Evolutionary conservation across 1,140 invertebrate species (phyloP).

Genomic region (Papilio polytes): DNA sequence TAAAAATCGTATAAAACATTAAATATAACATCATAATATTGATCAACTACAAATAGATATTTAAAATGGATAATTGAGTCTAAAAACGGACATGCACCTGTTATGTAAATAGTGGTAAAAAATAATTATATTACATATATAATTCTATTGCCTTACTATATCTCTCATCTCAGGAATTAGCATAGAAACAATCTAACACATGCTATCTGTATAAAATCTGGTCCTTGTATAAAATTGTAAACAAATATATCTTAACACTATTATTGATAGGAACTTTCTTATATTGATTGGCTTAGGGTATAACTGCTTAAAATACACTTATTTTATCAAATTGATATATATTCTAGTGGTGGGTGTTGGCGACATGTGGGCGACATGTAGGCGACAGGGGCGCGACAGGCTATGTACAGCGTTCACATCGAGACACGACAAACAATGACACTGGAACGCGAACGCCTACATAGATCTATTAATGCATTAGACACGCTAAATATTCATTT

Average conservation of each 20-base stretch:
- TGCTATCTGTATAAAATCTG: neutral
- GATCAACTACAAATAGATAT: neutral
- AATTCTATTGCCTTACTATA: neutral
- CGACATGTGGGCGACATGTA: neutral
- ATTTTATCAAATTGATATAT: constrained; percentile 5
- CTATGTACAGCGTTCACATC: constrained; percentile 20
- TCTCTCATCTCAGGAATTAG: neutral
- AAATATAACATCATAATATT: neutral
- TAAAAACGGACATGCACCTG: neutral
- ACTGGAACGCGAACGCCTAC: constrained; percentile 35
- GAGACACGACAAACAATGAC: constrained; percentile 33
- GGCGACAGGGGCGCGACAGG: constrained; percentile 21
- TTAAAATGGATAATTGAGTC: constrained; percentile 27
- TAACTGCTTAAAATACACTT: constrained; percentile 41
- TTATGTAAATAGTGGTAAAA: neutral
- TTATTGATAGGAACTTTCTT: constrained; percentile 6
- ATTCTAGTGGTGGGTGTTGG: constrained; percentile 8
- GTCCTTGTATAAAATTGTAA: neutral
- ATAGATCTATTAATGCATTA: constrained; percentile 36
- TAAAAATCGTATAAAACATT: neutral
- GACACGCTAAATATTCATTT: constrained; percentile 36
- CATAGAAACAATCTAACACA: neutral
- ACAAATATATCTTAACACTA: neutral
- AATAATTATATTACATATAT: neutral
- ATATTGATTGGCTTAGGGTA: neutral